Percentiles rank a stretch among this genome's conserved stretches.
Evolutionary conservation across 2,888 invertebrate genomes (phyloP).

Genomic region (Drosophila tripunctata): DNA sequence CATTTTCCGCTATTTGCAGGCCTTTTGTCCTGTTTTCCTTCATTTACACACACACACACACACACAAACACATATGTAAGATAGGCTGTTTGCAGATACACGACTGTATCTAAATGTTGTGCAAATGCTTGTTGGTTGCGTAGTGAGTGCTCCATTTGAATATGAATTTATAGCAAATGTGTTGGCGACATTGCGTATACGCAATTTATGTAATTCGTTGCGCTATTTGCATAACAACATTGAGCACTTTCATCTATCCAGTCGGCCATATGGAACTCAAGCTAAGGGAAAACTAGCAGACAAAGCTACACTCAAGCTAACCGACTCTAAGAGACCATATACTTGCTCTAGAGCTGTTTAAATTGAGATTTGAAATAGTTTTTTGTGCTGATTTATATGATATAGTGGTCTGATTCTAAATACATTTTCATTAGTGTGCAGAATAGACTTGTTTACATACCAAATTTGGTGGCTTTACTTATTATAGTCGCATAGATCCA

Average conservation of each 20-base stretch:
- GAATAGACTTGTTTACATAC: too few relatives aligned
- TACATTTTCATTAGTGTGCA: too few relatives aligned
- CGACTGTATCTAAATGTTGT: slow-evolving; percentile 72
- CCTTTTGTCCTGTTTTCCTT: slow-evolving; percentile 63
- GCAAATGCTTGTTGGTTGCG: slow-evolving; percentile 61
- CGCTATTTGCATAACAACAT: slow-evolving; percentile 75
- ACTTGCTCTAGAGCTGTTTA: too few relatives aligned
- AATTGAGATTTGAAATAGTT: too few relatives aligned
- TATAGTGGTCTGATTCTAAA: too few relatives aligned
- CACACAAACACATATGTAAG: slow-evolving; percentile 5
- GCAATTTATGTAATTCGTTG: slow-evolving; percentile 77
- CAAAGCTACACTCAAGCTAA: too few relatives aligned
- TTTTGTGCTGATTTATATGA: too few relatives aligned
- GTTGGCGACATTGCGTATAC: slow-evolving; percentile 70
- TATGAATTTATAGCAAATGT: slow-evolving; percentile 71
- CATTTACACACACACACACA: slow-evolving; percentile 54
- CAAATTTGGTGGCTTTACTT: too few relatives aligned
- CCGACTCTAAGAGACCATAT: too few relatives aligned
- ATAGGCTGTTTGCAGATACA: slow-evolving; percentile 35
- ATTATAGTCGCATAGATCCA: too few relatives aligned
- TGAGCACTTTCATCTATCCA: slow-evolving; percentile 41
- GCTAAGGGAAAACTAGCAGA: too few relatives aligned
- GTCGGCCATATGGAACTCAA: not conserved
- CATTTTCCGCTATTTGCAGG: slow-evolving; percentile 78
- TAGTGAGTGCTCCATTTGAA: slow-evolving; percentile 58